Evolutionary conservation across 2,797 vertebrate species (phyloP), one percentile per base, ranked within the genome.

Genomic region (Peromyscus eremicus): DNA sequence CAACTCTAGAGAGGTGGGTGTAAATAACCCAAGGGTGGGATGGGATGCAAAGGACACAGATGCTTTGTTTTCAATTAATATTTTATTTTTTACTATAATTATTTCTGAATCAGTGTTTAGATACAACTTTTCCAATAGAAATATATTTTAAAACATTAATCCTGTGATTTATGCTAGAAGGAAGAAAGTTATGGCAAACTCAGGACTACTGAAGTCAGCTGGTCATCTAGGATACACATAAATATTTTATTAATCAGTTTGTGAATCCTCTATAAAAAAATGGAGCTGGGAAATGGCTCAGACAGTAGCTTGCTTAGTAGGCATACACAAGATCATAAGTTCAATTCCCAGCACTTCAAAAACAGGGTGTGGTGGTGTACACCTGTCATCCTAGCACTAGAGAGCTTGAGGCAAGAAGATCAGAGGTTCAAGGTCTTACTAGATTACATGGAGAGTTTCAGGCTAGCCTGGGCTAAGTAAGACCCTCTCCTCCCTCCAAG

Each of bases 1-100:
- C 57, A 85, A 29, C 88, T 89, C 64, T 49, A 64, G 29, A 80
- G 49, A 43, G 57, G 23, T 84, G 40, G 52, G 14, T 93, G 14
- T 77, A 85, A 66, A 80, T 90, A 32, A 25, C 19, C 17, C n/a
- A 49, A 76, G 40, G 32, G 5, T 84, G 9, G 23, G 37, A 40
- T n/a, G 40, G 5, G 52, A 17, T 88, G 11, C 57, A 70, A 73
- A 25, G 21, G 12, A 73, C 5, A 77, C 27, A 83, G 70, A n/a
- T 49, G 2, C 64, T 91, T 93, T 94, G 34, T 88, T 91, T 93
- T 95, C 46, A 32, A 49, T 89, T 76, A 43, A 46, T 76, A 49
- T 32, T 71, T 83, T 80, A 27, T 55, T 77, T 96, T 3, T 13
- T 84, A 62, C 62, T 60, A 6, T 75, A 80, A 79, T 27, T 87